These are phyloP conservation scores for Lycia hirtaria DNA, from an alignment of 2,888 invertebrate genomes.

Conservation along the genomic window DNA sequence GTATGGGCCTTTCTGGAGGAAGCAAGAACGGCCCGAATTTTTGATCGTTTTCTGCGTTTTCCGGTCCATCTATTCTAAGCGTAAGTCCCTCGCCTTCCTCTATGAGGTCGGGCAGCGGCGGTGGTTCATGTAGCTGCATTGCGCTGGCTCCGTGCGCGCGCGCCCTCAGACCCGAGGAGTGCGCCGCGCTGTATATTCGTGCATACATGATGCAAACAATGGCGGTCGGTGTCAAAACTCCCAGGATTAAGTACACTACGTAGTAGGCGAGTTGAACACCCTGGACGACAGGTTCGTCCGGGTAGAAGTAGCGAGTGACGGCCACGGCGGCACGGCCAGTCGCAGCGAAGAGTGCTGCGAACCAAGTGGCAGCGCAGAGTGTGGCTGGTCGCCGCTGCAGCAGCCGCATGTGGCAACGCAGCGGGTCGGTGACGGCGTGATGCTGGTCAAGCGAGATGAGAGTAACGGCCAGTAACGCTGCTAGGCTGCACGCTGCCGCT, in stretches of 20 bases:
- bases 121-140: slow-evolving; percentile 80
- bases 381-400: slow-evolving; percentile 75
- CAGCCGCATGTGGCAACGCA: slow-evolving; percentile 80
- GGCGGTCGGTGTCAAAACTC: slow-evolving; percentile 79
- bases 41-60: slow-evolving; percentile 61
- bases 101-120: slow-evolving; percentile 69
- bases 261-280: slow-evolving; percentile 71
- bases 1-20: slow-evolving; percentile 73
- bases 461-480: slow-evolving; percentile 72
- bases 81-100: slow-evolving; percentile 79
- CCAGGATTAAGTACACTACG: slow-evolving; percentile 70
- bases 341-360: slow-evolving; percentile 74
- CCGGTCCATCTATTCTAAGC: slow-evolving; percentile 72
- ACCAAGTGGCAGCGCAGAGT: slow-evolving; percentile 83
- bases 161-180: slow-evolving; percentile 86
- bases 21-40: slow-evolving; percentile 79
- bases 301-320: slow-evolving; percentile 64
- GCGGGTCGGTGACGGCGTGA: slow-evolving; percentile 81
- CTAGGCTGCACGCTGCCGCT: slow-evolving; percentile 70
- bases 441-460: slow-evolving; percentile 83
- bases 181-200: slow-evolving; percentile 91
- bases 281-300: slow-evolving; percentile 59
- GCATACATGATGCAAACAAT: slow-evolving; percentile 90
- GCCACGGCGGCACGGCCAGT: slow-evolving; percentile 67
- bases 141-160: slow-evolving; percentile 80